Evolutionary conservation across 2,888 invertebrate species (phyloP).

Genomic region (Sphinx pinastri): DNA sequence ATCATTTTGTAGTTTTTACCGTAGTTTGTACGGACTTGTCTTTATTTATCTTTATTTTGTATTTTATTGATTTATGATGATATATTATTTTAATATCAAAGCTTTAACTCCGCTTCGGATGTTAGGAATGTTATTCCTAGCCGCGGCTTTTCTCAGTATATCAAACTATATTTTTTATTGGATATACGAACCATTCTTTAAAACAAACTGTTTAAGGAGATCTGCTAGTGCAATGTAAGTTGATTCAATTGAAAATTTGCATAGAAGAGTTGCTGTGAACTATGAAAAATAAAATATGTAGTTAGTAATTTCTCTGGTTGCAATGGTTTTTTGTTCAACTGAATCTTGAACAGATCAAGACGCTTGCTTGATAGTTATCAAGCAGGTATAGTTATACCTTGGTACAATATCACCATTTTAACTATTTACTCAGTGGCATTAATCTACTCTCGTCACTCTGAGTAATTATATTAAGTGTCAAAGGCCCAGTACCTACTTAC

Average conservation of each 20-base stretch:
- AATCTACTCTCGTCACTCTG: too few species aligned
- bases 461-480: too few species aligned
- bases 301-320: neutral
- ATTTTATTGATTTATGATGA: neutral
- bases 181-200: conserved; percentile 4
- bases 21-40: neutral
- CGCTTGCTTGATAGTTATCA: too few species aligned
- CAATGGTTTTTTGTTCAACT: too few species aligned
- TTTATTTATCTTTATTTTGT: conserved; percentile 8
- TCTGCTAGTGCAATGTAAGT: neutral
- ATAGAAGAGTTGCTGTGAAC: too few species aligned
- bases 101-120: conserved; percentile 36
- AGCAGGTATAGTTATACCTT: too few species aligned
- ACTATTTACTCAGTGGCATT: too few species aligned
- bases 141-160: conserved; percentile 38
- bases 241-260: neutral
- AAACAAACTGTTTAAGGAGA: neutral
- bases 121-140: conserved; percentile 38
- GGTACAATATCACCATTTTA: too few species aligned
- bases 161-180: conserved; percentile 40
- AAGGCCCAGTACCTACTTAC: too few species aligned
- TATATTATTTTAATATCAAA: conserved; percentile 8
- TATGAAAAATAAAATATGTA: too few species aligned
- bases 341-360: too few species aligned
- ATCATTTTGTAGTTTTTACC: too few species aligned